A percentile compares a stretch with the other conserved stretches of the same genome.
These are phyloP conservation scores for Chaenocephalus aceratus DNA, from an alignment of 2,113 vertebrate species.

Conservation along the genomic window DNA sequence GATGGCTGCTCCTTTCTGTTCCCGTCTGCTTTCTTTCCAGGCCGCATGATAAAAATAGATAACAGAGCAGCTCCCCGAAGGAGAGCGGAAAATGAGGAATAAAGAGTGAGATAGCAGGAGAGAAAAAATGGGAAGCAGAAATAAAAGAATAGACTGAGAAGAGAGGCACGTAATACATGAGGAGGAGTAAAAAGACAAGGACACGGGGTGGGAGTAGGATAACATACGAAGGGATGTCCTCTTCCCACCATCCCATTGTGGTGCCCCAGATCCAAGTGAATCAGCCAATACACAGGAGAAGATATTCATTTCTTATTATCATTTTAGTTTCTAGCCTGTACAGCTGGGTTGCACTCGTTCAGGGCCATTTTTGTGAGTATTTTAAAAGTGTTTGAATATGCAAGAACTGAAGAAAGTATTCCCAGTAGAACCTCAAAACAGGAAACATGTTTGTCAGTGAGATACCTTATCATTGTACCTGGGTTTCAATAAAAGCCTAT, in stretches of 20 bases:
- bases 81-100: conserved; percentile 45
- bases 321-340: too few relatives aligned
- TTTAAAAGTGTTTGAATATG: too few relatives aligned
- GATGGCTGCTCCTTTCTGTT: conserved; percentile 41
- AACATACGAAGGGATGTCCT: neutral
- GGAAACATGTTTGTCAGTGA: too few relatives aligned
- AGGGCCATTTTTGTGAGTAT: too few relatives aligned
- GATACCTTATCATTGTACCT: too few relatives aligned
- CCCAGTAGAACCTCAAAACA: too few relatives aligned
- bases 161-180: neutral
- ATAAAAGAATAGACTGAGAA: conserved; percentile 11
- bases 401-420: too few relatives aligned
- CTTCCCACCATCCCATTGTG: neutral
- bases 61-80: conserved; percentile 78
- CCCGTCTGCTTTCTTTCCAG: conserved; percentile 70
- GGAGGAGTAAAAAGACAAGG: neutral
- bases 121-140: conserved; percentile 26
- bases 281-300: neutral
- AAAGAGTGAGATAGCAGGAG: conserved; percentile 54
- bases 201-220: neutral
- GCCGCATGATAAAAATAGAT: conserved; percentile 79
- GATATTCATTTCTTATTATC: neutral
- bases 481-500: too few relatives aligned
- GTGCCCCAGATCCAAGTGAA: neutral
- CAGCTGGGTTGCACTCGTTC: neutral